Base-by-base conservation (phyloP, 2,113 vertebrate genomes). In the Tachuris rubrigastra region DNA sequence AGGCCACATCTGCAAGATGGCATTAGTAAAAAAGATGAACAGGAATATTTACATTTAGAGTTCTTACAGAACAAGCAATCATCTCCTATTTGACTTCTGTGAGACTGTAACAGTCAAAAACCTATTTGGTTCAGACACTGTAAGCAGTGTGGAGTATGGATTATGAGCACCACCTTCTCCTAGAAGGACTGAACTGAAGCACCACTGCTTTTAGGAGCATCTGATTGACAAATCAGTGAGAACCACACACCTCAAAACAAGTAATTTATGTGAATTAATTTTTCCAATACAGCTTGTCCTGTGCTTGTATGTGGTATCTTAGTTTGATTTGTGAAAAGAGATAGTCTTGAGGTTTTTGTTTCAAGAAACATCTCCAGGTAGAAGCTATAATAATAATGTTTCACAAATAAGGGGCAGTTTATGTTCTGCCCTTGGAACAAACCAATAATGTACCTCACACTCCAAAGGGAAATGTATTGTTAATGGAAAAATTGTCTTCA, bases 401-500 rank as follows among this genome's bases (percentile, higher is more conserved):
- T 95, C 86, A 79, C 87, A 89, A 97, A 80, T 52, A 94, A 35
- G 96, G 97, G 87, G 92, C 63, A 83, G 90, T 97, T 98, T 96
- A 87, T 44, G 15, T 97, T 97, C 82, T 71, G 31, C 62, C 95
- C 82, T 82, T 86, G 77, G 81, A 95, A 88, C 93, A 98, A 96
- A 95, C 94, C 94, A 95, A 88, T 97, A 98, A 97, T 62, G 37
- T 60, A 37, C 49, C 69, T 68, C 86, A 94, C 90, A 95, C 87
- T 96, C 96, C 95, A 96, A 97, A 97, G 97, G 97, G 95, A 97
- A 98, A 97, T 96, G 92, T 95, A 95, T 92, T 96, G 88, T 92
- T 97, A 98, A 96, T 97, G 95, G 96, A 96, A 98, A 98, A 98
- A 96, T 94, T 91, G 81, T 95, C 87, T 97, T 97, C 97, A 93